These are phyloP conservation scores for Phaedon cochleariae DNA, from an alignment of 2,888 invertebrate genomes.

Conservation along the genomic window DNA sequence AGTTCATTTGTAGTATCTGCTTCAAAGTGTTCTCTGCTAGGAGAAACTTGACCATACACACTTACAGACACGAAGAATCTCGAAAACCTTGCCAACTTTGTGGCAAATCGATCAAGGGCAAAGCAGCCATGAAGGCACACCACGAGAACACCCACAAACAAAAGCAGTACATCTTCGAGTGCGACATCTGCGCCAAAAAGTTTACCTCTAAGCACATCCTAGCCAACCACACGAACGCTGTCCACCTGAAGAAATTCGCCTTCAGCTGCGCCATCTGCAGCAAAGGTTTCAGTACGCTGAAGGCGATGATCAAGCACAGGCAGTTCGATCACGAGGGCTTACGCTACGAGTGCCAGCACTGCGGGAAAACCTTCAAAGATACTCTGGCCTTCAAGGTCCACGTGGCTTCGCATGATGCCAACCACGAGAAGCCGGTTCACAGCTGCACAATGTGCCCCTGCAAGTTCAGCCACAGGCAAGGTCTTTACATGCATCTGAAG, in stretches of 20 bases:
- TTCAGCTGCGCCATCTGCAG: constrained; percentile 48
- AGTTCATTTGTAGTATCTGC: constrained; percentile 22
- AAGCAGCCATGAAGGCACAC: constrained; percentile 60
- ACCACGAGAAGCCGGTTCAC: constrained; percentile 36
- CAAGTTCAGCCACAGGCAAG: not conserved
- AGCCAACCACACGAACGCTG: constrained; percentile 50
- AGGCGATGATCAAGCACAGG: constrained; percentile 43
- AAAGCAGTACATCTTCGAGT: not conserved
- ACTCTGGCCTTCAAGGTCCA: constrained; percentile 44
- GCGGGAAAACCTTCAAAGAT: constrained; percentile 48
- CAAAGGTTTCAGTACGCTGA: constrained; percentile 44
- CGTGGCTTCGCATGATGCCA: constrained; percentile 40
- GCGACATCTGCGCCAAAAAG: constrained; percentile 2
- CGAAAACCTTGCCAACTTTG: not conserved
- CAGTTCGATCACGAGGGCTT: constrained; percentile 47
- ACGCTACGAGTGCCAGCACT: constrained; percentile 44
- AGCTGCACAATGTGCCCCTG: constrained; percentile 16
- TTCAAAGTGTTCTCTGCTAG: not conserved
- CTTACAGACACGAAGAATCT: not conserved
- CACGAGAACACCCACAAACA: constrained; percentile 4
- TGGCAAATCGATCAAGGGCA: constrained; percentile 34
- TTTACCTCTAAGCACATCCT: constrained; percentile 37
- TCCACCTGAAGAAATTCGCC: constrained; percentile 62
- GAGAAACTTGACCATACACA: not conserved
- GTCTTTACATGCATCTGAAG: constrained; percentile 2